Percentiles rank a stretch among this genome's conserved stretches.
Conservation (phyloP, 2,888 invertebrate species). For the Spilosoma lubricipeda region DNA sequence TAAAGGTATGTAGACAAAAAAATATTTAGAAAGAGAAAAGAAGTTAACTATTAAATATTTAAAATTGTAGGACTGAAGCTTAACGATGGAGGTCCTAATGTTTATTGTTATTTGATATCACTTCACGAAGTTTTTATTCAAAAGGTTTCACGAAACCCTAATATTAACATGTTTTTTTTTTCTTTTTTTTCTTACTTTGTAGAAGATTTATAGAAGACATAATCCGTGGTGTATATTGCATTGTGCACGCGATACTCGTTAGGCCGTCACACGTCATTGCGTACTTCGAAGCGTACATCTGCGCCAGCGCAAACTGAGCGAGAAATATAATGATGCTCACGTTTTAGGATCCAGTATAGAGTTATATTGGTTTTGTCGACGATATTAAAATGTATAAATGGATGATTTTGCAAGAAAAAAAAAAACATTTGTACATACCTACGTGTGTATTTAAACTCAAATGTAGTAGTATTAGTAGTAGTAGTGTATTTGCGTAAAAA, state of each 20-base stretch:
- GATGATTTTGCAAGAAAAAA: not conserved
- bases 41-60: too few relatives aligned
- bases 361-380: not conserved
- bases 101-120: not conserved
- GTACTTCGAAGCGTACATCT: slow-evolving; percentile 33
- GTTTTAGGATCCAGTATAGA: slow-evolving; percentile 30
- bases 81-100: too few relatives aligned
- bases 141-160: not conserved
- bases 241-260: slow-evolving; percentile 33
- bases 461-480: too few relatives aligned
- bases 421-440: too few relatives aligned
- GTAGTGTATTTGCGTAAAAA: too few relatives aligned
- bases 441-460: too few relatives aligned
- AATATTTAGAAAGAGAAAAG: too few relatives aligned
- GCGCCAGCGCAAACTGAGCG: slow-evolving; percentile 30
- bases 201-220: slow-evolving; percentile 32
- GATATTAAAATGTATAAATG: not conserved
- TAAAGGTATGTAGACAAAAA: too few relatives aligned
- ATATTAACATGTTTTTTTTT: too few relatives aligned
- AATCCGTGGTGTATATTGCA: slow-evolving; percentile 11
- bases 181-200: not conserved
- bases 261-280: slow-evolving; percentile 46
- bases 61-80: too few relatives aligned
- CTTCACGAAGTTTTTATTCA: not conserved
- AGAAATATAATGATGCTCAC: slow-evolving; percentile 24